A percentile compares a stretch with the other conserved stretches of the same genome.
phyloP scores from a whole-genome alignment of 1,140 invertebrate genomes.

The Eupristina koningsbergeri region DNA sequence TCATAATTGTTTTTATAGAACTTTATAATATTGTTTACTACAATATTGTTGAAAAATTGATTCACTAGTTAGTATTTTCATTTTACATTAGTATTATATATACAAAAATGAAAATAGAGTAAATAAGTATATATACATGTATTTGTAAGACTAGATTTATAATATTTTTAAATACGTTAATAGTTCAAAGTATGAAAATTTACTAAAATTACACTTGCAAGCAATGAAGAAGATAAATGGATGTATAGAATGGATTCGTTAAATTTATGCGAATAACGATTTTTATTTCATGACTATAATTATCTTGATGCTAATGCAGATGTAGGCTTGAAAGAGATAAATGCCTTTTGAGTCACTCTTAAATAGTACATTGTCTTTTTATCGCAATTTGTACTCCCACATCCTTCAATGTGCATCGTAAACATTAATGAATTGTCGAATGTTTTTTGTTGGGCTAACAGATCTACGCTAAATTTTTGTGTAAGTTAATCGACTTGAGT shows the following conservation, averaged over 20 bases:
- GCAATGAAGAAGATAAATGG: too few relatives aligned
- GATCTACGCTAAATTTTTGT: too few relatives aligned
- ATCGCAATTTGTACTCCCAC: background rate
- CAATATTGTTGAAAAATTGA: too few relatives aligned
- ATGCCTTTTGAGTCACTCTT: background rate
- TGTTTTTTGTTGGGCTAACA: background rate
- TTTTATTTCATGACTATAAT: background rate
- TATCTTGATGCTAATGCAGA: background rate
- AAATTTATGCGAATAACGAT: background rate
- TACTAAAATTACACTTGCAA: too few relatives aligned
- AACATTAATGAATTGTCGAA: background rate
- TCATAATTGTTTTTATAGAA: too few relatives aligned
- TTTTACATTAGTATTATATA: too few relatives aligned
- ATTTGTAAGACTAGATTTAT: background rate
- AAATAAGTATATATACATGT: background rate
- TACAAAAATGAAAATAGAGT: background rate
- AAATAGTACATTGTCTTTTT: background rate
- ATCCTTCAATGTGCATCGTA: background rate
- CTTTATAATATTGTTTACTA: too few relatives aligned
- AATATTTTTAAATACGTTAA: too few relatives aligned
- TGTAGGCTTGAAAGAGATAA: background rate
- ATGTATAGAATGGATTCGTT: background rate
- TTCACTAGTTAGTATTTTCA: too few relatives aligned
- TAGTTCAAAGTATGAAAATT: too few relatives aligned
- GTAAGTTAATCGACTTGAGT: too few relatives aligned